A percentile compares a stretch with the other conserved stretches of the same genome.
phyloP scores from a whole-genome alignment of 1,140 invertebrate species.

The Drosophila tropicalis region DNA sequence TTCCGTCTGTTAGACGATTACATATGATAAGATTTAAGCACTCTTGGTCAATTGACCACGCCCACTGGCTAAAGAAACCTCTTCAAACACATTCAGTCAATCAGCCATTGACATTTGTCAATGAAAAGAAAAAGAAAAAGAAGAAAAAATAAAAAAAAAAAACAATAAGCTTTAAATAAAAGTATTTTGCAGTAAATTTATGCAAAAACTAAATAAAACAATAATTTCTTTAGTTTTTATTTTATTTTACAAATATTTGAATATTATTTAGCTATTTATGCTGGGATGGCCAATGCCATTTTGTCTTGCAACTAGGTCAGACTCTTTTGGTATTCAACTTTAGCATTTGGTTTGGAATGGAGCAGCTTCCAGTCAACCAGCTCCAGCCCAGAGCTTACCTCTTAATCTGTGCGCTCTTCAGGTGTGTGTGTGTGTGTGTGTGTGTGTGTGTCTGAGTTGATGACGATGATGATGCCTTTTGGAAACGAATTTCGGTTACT shows the following conservation, averaged over 20 bases:
- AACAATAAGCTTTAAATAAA: background rate
- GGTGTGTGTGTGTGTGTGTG: too few species aligned
- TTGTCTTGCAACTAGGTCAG: slow-evolving; percentile 26
- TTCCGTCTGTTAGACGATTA: background rate
- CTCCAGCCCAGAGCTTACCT: background rate
- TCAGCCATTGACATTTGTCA: slow-evolving; percentile 48
- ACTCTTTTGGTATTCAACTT: slow-evolving; percentile 7
- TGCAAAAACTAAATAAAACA: background rate
- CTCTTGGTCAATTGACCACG: background rate
- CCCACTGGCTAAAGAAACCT: slow-evolving; percentile 25
- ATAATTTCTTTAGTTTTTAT: slow-evolving; percentile 2
- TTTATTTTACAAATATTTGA: background rate
- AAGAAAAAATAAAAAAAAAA: background rate
- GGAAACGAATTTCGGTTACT: background rate
- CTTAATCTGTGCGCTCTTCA: slow-evolving; percentile 12
- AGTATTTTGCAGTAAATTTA: background rate
- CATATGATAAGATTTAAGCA: background rate
- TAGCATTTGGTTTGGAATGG: background rate
- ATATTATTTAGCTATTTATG: background rate
- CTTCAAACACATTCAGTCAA: slow-evolving; percentile 32
- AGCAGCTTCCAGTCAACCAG: too few species aligned
- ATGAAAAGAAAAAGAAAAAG: background rate
- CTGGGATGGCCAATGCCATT: slow-evolving; percentile 38
- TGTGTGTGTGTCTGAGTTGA: background rate
- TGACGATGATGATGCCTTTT: too few species aligned